phyloP scores from a whole-genome alignment of 1,140 invertebrate species.

The Sarcophaga bullata region DNA sequence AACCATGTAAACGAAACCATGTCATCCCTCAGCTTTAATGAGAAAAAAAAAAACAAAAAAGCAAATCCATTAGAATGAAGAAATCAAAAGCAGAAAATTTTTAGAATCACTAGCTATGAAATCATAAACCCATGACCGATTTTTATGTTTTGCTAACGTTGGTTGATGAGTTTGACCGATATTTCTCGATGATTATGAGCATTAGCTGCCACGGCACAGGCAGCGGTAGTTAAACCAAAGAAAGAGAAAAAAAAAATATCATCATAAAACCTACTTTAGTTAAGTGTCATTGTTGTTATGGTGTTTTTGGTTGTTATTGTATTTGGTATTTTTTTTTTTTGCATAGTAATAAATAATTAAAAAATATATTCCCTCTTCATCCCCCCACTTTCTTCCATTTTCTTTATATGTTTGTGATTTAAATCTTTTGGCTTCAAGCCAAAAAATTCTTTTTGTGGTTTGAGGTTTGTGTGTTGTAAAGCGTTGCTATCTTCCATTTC shows the following conservation, averaged over 20 bases:
- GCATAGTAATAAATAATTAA: background rate
- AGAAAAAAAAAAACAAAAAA: background rate
- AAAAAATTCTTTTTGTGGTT: background rate
- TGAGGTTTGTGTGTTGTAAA: no score
- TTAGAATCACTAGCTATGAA: background rate
- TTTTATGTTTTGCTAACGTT: background rate
- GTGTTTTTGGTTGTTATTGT: conserved; percentile 2
- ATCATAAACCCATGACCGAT: conserved; percentile 23
- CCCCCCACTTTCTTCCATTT: no score
- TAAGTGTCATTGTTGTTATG: background rate
- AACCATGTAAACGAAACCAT: background rate
- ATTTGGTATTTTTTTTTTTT: background rate
- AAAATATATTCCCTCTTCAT: background rate
- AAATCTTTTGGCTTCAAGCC: background rate
- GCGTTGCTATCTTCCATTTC: no score
- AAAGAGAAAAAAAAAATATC: background rate
- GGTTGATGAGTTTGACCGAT: conserved; percentile 37
- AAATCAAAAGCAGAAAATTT: background rate
- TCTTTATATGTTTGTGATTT: no score
- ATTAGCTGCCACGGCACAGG: background rate
- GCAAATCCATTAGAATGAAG: background rate
- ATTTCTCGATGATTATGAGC: background rate
- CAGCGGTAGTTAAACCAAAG: background rate
- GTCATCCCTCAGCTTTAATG: background rate
- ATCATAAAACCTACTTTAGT: conserved; percentile 14